Evolutionary conservation across 2,888 invertebrate species (phyloP).

Genomic region (Sabatieria punctata): DNA sequence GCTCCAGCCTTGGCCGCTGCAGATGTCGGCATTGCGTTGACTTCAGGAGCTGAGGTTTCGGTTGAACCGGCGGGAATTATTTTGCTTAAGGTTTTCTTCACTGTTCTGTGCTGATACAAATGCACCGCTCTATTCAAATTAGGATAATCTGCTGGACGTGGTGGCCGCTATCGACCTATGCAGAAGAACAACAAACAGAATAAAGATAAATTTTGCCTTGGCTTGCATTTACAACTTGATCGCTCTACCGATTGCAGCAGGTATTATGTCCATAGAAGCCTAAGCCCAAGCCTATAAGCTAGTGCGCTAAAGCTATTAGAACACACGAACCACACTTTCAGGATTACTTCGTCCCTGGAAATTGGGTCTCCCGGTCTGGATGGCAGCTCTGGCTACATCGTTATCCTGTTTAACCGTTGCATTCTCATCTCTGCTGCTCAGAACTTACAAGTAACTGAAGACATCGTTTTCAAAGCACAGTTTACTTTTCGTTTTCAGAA

Average conservation of each 20-base stretch:
- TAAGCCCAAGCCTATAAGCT: too few species aligned
- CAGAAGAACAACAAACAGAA: conserved; percentile 62
- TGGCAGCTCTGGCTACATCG: background rate
- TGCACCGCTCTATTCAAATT: conserved; percentile 30
- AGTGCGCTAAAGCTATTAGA: background rate
- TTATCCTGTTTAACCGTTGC: background rate
- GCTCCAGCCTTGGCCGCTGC: conserved; percentile 90
- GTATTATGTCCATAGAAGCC: too few species aligned
- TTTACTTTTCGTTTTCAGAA: too few species aligned
- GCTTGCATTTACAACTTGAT: conserved; percentile 84
- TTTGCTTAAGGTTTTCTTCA: conserved; percentile 55
- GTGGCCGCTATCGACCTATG: conserved; percentile 78
- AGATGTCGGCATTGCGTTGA: conserved; percentile 90
- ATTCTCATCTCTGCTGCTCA: background rate
- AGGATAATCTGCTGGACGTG: conserved; percentile 86
- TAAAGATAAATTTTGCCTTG: conserved; percentile 76
- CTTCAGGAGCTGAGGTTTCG: conserved; percentile 89
- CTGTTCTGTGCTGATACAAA: too few species aligned
- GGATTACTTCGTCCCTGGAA: background rate
- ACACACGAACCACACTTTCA: background rate
- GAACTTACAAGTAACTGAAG: too few species aligned
- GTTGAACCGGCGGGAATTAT: conserved; percentile 93
- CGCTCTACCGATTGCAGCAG: conserved; percentile 88
- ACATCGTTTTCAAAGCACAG: too few species aligned
- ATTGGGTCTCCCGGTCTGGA: background rate